phyloP scores from a whole-genome alignment of 2,797 vertebrate genomes.

The Scolopax bukidnonensis region DNA sequence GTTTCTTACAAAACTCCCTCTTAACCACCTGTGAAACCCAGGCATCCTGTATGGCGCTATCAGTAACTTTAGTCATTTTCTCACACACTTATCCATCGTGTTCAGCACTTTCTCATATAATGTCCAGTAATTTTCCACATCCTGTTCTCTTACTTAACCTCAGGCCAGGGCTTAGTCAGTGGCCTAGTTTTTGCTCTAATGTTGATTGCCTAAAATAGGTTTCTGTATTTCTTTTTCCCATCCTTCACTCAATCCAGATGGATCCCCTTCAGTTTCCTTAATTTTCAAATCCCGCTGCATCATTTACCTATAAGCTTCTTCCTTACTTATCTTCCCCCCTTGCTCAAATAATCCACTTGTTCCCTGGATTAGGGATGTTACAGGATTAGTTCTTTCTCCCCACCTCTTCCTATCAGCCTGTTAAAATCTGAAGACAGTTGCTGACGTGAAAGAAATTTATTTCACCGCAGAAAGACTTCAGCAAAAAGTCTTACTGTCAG shows the following conservation, averaged over 20 bases:
- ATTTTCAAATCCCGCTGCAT: not conserved
- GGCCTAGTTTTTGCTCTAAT: not conserved
- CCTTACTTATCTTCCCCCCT: not conserved
- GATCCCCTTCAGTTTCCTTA: not conserved
- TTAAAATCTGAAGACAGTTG: not conserved
- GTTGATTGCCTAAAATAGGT: not conserved
- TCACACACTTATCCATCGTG: not conserved
- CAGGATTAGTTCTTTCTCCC: not conserved
- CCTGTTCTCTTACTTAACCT: not conserved
- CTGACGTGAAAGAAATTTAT: not conserved
- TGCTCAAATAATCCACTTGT: not conserved
- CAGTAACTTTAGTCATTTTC: not conserved
- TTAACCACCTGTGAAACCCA: constrained; percentile 17
- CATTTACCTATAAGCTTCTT: not conserved
- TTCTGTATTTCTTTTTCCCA: not conserved
- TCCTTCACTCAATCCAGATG: not conserved
- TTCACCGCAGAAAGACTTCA: not conserved
- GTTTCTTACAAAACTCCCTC: constrained; percentile 21
- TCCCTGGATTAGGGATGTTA: not conserved
- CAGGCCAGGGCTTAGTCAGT: not conserved
- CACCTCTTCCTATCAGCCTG: not conserved
- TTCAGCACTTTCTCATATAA: not conserved
- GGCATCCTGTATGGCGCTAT: not conserved
- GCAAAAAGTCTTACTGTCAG: not conserved
- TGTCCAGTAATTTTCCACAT: constrained; percentile 18